A percentile compares a stretch with the other conserved stretches of the same genome.
These are phyloP conservation scores for Porites divaricata DNA, from an alignment of 92 coral and sea anemone species.

Conservation along the genomic window DNA sequence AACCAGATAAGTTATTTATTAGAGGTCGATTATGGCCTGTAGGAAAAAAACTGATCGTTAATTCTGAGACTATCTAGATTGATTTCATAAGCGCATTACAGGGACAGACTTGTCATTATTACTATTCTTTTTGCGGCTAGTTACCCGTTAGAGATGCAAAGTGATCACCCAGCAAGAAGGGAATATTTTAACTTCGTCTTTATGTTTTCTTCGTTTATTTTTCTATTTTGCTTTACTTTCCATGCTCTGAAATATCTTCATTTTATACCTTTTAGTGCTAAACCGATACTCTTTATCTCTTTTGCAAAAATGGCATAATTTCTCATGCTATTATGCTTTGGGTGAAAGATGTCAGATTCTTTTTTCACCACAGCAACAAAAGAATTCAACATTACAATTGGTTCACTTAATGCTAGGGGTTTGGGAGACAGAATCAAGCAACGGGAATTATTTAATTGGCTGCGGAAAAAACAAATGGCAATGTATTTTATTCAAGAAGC, in stretches of 20 bases:
- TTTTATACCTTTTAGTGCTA: neutral
- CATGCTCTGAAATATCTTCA: neutral
- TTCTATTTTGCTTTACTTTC: neutral
- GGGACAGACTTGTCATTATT: neutral
- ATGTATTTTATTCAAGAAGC: slow-evolving; percentile 2
- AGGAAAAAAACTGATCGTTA: slow-evolving; percentile 26
- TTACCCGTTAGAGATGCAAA: neutral
- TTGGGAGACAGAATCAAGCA: too few relatives aligned
- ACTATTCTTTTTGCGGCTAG: neutral
- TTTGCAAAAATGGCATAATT: neutral
- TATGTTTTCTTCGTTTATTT: neutral
- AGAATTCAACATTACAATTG: too few relatives aligned
- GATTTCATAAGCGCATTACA: neutral
- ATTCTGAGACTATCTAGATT: neutral
- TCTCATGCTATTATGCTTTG: neutral
- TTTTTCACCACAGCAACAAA: too few relatives aligned
- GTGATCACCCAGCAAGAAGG: neutral
- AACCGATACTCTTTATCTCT: neutral
- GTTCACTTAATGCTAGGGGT: too few relatives aligned
- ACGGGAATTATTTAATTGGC: too few relatives aligned
- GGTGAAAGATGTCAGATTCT: neutral
- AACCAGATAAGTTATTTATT: slow-evolving; percentile 35
- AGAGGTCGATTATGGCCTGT: slow-evolving; percentile 31
- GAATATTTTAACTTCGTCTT: neutral
- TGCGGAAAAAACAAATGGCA: neutral